phyloP scores from a whole-genome alignment of 2,888 invertebrate genomes.

The Margaritifera margaritifera region DNA sequence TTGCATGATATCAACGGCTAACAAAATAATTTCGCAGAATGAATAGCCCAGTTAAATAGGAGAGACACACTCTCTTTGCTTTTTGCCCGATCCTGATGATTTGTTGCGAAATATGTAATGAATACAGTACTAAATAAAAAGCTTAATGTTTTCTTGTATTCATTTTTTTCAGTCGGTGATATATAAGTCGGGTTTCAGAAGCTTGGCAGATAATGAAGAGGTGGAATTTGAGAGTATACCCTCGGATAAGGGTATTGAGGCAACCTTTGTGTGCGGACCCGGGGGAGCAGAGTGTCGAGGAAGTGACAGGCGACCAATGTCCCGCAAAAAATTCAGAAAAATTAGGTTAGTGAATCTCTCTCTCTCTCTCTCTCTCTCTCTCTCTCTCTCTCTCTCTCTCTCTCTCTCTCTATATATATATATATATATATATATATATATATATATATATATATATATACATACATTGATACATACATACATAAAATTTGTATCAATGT shows the following conservation, averaged over 20 bases:
- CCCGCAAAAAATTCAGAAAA: slow-evolving; percentile 88
- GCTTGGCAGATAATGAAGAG: slow-evolving; percentile 89
- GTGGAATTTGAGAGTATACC: slow-evolving; percentile 90
- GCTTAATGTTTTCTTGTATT: slow-evolving; percentile 12
- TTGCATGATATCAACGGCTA: too few relatives aligned
- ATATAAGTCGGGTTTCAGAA: slow-evolving; percentile 91
- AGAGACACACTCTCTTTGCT: too few relatives aligned
- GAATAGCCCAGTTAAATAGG: too few relatives aligned
- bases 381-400: too few relatives aligned
- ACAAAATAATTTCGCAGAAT: too few relatives aligned
- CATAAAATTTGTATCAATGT: too few relatives aligned
- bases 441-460: slow-evolving; percentile 9
- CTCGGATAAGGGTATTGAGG: slow-evolving; percentile 90
- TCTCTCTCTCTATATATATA: neutral
- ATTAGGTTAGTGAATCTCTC: slow-evolving; percentile 79
- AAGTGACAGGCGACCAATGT: slow-evolving; percentile 85
- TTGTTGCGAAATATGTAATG: too few relatives aligned
- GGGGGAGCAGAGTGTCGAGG: slow-evolving; percentile 86
- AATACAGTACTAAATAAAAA: too few relatives aligned
- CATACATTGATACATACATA: too few relatives aligned
- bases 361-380: slow-evolving; percentile 1
- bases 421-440: neutral
- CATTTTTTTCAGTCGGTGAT: slow-evolving; percentile 85
- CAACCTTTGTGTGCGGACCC: slow-evolving; percentile 87
- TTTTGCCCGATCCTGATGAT: too few relatives aligned